These are phyloP conservation scores for Ariolimax columbianus DNA, from an alignment of 2,888 invertebrate genomes.

Conservation along the genomic window DNA sequence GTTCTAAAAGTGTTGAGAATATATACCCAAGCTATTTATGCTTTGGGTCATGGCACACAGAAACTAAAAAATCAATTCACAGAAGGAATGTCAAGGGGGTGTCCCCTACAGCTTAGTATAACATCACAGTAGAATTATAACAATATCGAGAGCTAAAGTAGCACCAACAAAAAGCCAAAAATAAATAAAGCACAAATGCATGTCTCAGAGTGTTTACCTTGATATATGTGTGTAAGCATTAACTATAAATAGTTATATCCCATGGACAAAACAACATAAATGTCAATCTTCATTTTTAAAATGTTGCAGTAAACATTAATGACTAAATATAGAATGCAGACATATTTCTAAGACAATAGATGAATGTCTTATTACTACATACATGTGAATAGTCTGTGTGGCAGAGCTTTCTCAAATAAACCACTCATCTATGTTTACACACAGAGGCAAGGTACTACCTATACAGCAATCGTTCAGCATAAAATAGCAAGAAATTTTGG, in stretches of 20 bases:
- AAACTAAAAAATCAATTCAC: slow-evolving; percentile 3
- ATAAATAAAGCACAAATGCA: background rate
- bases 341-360: background rate
- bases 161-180: background rate
- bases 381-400: background rate
- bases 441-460: background rate
- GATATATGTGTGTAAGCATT: background rate
- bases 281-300: background rate
- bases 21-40: background rate
- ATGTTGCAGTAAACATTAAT: background rate
- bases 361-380: background rate
- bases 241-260: background rate
- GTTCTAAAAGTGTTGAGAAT: background rate
- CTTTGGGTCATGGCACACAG: background rate
- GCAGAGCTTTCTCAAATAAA: background rate
- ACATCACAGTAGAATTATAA: slow-evolving; percentile 34
- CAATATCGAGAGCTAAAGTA: background rate
- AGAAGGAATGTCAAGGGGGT: slow-evolving; percentile 33
- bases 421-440: background rate
- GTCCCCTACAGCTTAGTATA: slow-evolving; percentile 18
- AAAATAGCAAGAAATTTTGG: background rate
- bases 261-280: background rate
- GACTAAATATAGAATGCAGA: background rate
- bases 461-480: background rate
- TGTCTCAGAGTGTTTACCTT: background rate